Evolutionary conservation across 2,113 vertebrate genomes (phyloP), one percentile per base, ranked within the genome.

Genomic region (Emberiza fucata): DNA sequence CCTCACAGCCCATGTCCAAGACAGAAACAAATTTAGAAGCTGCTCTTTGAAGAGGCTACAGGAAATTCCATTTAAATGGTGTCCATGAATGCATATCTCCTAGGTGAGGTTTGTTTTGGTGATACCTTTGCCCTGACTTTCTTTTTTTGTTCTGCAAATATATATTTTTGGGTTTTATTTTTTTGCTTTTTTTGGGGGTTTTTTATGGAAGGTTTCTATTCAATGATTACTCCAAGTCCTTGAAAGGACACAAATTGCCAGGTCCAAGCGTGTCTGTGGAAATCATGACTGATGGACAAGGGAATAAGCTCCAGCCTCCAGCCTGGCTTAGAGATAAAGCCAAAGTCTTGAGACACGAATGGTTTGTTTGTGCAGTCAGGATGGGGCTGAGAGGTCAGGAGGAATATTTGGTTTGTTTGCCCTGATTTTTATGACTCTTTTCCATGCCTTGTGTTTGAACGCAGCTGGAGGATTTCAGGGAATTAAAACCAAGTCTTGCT

Each of bases 201-300:
- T 53, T 56, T 80, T 4, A 37, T 18, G 35, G 60, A 28, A 75
- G 31, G 29, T 72, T 63, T 85, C 61, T 85, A 24, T 56, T 82
- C 57, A 56, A 44, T 78, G 66, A 60, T 84, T 78, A 23, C 35
- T 44, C 10, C 3, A 4, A 92, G 42, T 23, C 64, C 68, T 86
- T 66, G 28, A 50, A 50, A 84, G 77, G 53, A 57, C 42, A 59
- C 33, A 78, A 91, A 77, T 71, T 59, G 39, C 61, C 56, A 59
- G 57, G 65, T 25, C 65, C 53, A 68, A 37, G 27, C 0, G 1
- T 54, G 33, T 42, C 71, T 29, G 76, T 81, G 70, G 61, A 88
- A 87, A 93, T 85, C 14, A 7, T 12, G 85, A 85, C 56, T 85
- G 81, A 92, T 71, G 60, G 91, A 64, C 51, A 54, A 27, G 86